Evolutionary conservation across 2,113 vertebrate genomes (phyloP), one percentile per base, ranked within the genome.

Genomic region (Mugil cephalus): DNA sequence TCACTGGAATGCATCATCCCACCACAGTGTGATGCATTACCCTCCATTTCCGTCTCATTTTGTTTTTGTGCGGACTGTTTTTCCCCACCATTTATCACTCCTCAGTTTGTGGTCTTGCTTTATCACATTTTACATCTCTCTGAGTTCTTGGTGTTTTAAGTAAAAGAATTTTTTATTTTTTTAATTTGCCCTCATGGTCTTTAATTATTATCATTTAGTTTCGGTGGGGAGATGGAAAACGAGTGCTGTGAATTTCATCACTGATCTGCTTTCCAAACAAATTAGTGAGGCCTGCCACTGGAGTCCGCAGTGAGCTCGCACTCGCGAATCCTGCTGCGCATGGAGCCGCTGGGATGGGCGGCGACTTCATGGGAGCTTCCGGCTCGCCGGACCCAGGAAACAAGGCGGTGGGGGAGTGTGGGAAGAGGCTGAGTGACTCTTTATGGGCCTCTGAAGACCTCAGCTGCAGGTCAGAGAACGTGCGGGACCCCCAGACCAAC

Each of bases 181-280:
- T 40, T 74, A 46, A 0, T 12, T 79, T 79, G 50, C 56, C 35
- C 9, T 73, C 10, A 0, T 17, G 19, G 55, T 56, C 36, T 17
- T 75, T 48, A 62, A 14, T 13, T 15, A 66, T 73, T 42, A 24
- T 15, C 21, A 7, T 46, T 11, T 42, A 21, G 1, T 79, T 88
- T 80, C 19, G 56, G 60, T 76, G 87, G 84, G 86, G 83, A 93
- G 75, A 65, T 69, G 83, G 71, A 69, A 63, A 87, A 69, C 54
- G n/a, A 83, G 73, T 84, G 79, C 81, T 88, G 55, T 90, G 70
- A 89, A 70, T 90, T 74, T 91, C 80, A 74, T 35, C 76, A 83
- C 83, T 90, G 84, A 89, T 90, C 77, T 93, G 87, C 86, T 91
- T 90, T 88, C 80, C 79, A 88, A 93, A 88, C 53, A 78, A 88